These are phyloP conservation scores for Aleadryas rufinucha DNA, from an alignment of 2,113 vertebrate genomes.

Conservation along the genomic window DNA sequence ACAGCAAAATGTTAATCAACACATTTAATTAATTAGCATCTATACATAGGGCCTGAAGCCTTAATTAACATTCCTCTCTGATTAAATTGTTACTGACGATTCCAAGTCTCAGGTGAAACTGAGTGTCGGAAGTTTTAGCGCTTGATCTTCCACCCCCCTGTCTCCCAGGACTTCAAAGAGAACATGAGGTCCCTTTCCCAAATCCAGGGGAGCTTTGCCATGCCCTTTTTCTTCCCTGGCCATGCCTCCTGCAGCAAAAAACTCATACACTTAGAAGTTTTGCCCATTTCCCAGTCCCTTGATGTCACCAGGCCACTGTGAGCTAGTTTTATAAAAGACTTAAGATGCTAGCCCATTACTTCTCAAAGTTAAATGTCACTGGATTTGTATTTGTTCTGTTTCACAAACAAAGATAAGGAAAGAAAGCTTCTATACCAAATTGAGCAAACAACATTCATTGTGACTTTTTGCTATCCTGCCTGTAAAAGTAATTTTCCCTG, in stretches of 20 bases:
- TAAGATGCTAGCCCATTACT: not conserved
- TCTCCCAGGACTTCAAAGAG: constrained; percentile 63
- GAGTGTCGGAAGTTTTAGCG: not conserved
- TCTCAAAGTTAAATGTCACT: not conserved
- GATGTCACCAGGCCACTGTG: not conserved
- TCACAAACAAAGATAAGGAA: not conserved
- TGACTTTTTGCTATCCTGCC: not conserved
- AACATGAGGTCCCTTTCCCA: not conserved
- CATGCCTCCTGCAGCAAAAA: not conserved
- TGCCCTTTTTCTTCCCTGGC: not conserved
- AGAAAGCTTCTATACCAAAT: not conserved
- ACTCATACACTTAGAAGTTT: not conserved
- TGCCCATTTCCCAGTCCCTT: not conserved
- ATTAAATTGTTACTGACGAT: constrained; percentile 54
- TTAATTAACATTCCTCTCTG: constrained; percentile 60
- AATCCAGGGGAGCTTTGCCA: constrained; percentile 1
- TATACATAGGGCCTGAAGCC: not conserved
- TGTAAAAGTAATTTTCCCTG: not conserved
- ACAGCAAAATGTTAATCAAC: constrained; percentile 46
- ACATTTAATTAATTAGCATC: constrained; percentile 51
- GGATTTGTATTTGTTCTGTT: not conserved
- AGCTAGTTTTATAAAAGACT: not conserved
- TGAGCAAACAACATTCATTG: not conserved
- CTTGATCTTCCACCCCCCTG: constrained; percentile 46
- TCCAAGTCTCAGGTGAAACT: constrained; percentile 60